These are phyloP conservation scores for Blastobasis lacticolella DNA, from an alignment of 2,888 invertebrate species.

Conservation along the genomic window DNA sequence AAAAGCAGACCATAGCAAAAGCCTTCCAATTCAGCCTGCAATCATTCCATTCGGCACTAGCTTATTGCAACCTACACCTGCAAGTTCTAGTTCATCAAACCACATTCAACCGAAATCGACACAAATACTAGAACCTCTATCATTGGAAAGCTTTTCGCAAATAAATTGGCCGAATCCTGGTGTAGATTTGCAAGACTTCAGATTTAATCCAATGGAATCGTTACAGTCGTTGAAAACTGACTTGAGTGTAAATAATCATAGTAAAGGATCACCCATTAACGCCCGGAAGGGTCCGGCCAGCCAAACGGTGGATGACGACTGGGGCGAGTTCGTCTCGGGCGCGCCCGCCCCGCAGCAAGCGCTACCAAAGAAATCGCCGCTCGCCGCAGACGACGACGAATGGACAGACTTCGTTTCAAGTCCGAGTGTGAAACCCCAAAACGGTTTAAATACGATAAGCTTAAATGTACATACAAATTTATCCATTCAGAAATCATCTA, in stretches of 20 bases:
- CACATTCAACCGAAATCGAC: constrained; percentile 40
- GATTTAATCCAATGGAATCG: constrained; percentile 66
- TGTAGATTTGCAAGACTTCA: constrained; percentile 61
- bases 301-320: constrained; percentile 55
- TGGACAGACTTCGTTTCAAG: constrained; percentile 70
- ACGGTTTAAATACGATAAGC: constrained; percentile 64
- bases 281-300: constrained; percentile 26
- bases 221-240: constrained; percentile 59
- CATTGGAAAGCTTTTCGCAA: constrained; percentile 66
- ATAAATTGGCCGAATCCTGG: constrained; percentile 80
- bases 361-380: constrained; percentile 34
- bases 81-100: constrained; percentile 20
- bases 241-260: constrained; percentile 36
- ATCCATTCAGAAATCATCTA: constrained; percentile 45
- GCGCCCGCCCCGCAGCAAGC: constrained; percentile 45
- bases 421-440: constrained; percentile 54
- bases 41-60: constrained; percentile 18
- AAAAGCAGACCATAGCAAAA: constrained; percentile 20
- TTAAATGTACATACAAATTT: constrained; percentile 62
- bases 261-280: constrained; percentile 54
- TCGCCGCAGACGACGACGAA: constrained; percentile 57
- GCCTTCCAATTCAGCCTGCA: constrained; percentile 13
- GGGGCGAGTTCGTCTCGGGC: constrained; percentile 77
- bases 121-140: constrained; percentile 67
- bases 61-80: constrained; percentile 43